phyloP scores from a whole-genome alignment of 2,888 invertebrate genomes.

The Sminthurinus aureus region DNA sequence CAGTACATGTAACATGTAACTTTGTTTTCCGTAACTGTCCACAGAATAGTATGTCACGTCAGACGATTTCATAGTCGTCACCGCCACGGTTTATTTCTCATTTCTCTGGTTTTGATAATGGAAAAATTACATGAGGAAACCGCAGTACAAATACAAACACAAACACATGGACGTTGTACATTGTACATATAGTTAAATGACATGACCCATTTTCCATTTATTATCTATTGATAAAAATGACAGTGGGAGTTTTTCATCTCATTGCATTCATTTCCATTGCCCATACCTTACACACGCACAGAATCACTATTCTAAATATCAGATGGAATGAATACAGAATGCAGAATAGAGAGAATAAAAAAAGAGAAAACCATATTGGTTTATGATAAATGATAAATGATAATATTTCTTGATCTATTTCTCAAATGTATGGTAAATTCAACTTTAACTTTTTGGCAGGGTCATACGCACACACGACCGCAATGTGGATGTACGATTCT shows the following conservation, averaged over 20 bases:
- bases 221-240: slow-evolving; percentile 37
- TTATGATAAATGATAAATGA: slow-evolving; percentile 32
- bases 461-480: too few species aligned
- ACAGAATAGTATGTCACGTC: too few species aligned
- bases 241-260: slow-evolving; percentile 35
- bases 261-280: slow-evolving; percentile 6
- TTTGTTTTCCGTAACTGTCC: not conserved
- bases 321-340: slow-evolving; percentile 1
- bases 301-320: not conserved
- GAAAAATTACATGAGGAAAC: not conserved
- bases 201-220: slow-evolving; percentile 40
- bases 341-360: not conserved
- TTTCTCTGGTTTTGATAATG: slow-evolving; percentile 20
- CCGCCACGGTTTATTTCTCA: not conserved
- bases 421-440: not conserved
- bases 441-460: too few species aligned
- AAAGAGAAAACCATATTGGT: slow-evolving; percentile 22
- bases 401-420: slow-evolving; percentile 4
- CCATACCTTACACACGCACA: not conserved
- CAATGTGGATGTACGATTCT: too few species aligned
- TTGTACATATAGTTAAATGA: not conserved
- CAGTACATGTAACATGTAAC: not conserved
- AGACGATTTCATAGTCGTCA: not conserved
- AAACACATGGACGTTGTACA: too few species aligned
- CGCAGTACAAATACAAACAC: slow-evolving; percentile 28